Base-by-base conservation (phyloP, 2,888 invertebrate genomes). In the Agapostemon virescens region DNA sequence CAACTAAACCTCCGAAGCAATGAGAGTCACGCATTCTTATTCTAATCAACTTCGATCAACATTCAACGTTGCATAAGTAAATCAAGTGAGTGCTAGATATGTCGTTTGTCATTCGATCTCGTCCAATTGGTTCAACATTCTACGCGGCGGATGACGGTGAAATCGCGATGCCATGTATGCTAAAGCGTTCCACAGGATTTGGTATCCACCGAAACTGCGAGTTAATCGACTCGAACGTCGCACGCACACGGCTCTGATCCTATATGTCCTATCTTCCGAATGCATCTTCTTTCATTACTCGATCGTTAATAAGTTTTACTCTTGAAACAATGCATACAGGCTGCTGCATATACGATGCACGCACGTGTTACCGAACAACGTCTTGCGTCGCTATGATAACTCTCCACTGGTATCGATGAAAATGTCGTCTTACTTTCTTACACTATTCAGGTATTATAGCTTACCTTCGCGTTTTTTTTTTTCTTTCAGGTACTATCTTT, bases 401-500 rank as follows among this genome's bases (percentile, higher is more conserved):
- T 70, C 38, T 61, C 38, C 58, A 64, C 42, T 36, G 15, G 66
- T 23, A 68, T 45, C 38, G 67, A 80, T 30, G 26, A 69, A 76
- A 45, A 78, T 55, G 74, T 11, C 63, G 17, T 61, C 30, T 9
- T 45, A n/a, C 45, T 69, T 38, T 42, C 38, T 49, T 75, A 73
- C 15, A 76, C 49, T 73, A 64, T 63, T 73, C 74, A 71, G 33
- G 64, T 61, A 61, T 70, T 75, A 33, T 36, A 69, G 61, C 76
- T 85, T 81, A 85, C 69, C 84, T 83, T 71, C 75, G 40, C 72
- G 40, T 30, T 55, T 82, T 49, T n/a, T 45, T 23, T 49, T 49
- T 49, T n/a, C 49, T 63, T 81, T 86, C 84, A 88, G 87, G 87
- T 89, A 88, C 85, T 84, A 49, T 58, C 33, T 86, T 89, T 87